Conservation (phyloP, 2,797 vertebrate genomes). For the Ctenochaetus hawaiiensis region DNA sequence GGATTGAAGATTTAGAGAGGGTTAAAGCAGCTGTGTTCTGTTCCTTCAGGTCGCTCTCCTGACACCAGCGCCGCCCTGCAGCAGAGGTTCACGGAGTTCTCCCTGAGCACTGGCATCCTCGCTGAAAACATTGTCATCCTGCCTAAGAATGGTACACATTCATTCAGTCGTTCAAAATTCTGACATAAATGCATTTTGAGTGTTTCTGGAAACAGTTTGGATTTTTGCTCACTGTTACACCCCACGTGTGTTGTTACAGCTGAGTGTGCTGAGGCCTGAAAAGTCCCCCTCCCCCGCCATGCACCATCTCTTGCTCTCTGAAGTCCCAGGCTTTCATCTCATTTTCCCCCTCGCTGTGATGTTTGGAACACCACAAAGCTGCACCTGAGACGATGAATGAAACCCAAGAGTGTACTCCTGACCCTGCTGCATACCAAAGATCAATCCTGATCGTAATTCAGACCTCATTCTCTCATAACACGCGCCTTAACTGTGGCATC, state of each 20-base stretch:
- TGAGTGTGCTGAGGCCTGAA: constrained; percentile 64
- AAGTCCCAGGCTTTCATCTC: constrained; percentile 24
- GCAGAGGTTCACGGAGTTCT: constrained; percentile 86
- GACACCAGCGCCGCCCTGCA: constrained; percentile 68
- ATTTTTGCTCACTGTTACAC: constrained; percentile 11
- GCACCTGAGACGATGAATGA: constrained; percentile 30
- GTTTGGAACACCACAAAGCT: constrained; percentile 25
- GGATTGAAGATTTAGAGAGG: not conserved
- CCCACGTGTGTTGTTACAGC: constrained; percentile 52
- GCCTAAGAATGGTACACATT: constrained; percentile 82
- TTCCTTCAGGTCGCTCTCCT: constrained; percentile 82
- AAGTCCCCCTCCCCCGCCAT: not conserved
- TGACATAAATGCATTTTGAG: not conserved
- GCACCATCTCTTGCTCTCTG: not conserved
- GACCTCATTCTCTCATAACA: not conserved
- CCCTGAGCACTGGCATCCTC: constrained; percentile 79
- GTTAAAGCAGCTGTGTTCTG: not conserved
- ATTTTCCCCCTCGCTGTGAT: not conserved
- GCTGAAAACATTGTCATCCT: constrained; percentile 85
- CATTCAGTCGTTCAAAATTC: not conserved
- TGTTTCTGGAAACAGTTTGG: not conserved
- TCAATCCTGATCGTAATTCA: constrained; percentile 11
- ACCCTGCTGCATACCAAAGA: constrained; percentile 52
- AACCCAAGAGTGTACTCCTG: constrained; percentile 11
- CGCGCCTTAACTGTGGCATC: constrained; percentile 24